phyloP scores from a whole-genome alignment of 2,797 vertebrate genomes.

The Tolypeutes matacus region DNA sequence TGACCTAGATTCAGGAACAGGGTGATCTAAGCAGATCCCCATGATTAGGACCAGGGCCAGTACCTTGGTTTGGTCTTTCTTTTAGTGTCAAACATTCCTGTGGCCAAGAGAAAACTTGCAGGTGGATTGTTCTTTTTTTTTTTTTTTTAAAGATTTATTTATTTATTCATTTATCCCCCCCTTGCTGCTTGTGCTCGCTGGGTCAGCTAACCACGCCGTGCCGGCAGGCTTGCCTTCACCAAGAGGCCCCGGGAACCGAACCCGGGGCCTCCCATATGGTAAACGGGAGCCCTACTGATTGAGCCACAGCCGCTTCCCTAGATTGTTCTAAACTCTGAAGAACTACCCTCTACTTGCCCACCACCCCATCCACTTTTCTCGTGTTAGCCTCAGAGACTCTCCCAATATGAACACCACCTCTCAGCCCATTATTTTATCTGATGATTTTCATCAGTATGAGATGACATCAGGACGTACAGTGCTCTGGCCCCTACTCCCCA shows the following conservation, averaged over 20 bases:
- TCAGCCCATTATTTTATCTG: not conserved
- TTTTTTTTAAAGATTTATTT: too few species aligned
- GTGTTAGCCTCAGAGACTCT: not conserved
- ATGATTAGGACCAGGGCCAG: not conserved
- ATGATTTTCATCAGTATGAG: not conserved
- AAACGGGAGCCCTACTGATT: too few species aligned
- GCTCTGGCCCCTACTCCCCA: not conserved
- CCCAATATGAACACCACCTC: not conserved
- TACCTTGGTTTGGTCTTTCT: not conserved
- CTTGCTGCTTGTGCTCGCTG: too few species aligned
- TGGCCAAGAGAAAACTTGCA: not conserved
- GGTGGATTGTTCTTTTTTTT: not conserved
- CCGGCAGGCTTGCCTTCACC: too few species aligned
- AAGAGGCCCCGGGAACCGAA: too few species aligned
- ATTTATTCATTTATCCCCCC: too few species aligned
- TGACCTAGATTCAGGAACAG: not conserved
- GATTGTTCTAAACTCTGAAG: not conserved
- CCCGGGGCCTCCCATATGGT: too few species aligned
- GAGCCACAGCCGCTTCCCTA: too few species aligned
- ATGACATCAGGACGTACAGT: not conserved
- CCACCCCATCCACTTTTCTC: not conserved
- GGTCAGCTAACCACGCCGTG: too few species aligned
- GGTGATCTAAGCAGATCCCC: not conserved
- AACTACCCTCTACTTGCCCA: not conserved
- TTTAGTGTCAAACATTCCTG: not conserved